These are phyloP conservation scores for Bubo scandiacus DNA, from an alignment of 2,113 vertebrate species.

Conservation along the genomic window DNA sequence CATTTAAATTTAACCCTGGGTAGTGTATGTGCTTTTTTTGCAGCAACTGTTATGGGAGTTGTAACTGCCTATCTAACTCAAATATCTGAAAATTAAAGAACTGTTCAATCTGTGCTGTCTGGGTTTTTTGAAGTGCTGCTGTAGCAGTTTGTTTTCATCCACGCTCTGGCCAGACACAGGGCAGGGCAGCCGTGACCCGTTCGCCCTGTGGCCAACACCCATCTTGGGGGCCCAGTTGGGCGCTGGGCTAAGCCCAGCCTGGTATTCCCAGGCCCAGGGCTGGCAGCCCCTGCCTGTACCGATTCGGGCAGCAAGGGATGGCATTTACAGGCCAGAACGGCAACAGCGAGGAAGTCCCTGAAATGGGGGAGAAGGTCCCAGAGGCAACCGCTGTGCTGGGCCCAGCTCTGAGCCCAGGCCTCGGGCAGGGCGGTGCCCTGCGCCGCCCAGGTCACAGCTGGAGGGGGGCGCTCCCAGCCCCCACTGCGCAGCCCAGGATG, in stretches of 20 bases:
- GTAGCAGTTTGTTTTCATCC: neutral
- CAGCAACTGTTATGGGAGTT: constrained; percentile 63
- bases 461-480: too few species aligned
- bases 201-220: neutral
- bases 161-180: accelerated
- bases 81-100: constrained; percentile 54
- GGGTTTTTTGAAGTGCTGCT: neutral
- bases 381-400: accelerated
- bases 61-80: constrained; percentile 38
- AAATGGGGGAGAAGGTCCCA: neutral
- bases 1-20: constrained; percentile 48
- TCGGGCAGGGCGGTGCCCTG: too few species aligned
- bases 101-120: neutral
- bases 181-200: accelerated
- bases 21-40: constrained; percentile 64
- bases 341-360: neutral
- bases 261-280: neutral
- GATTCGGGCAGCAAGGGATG: neutral
- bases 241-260: too few species aligned
- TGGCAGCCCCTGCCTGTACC: accelerated
- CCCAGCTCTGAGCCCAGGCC: neutral
- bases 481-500: too few species aligned
- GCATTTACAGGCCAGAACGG: neutral
- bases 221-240: too few species aligned
- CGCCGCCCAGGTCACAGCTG: too few species aligned